Percentiles rank a stretch among this genome's conserved stretches.
These are phyloP conservation scores for Rhingia rostrata DNA, from an alignment of 2,888 invertebrate genomes.

Conservation along the genomic window DNA sequence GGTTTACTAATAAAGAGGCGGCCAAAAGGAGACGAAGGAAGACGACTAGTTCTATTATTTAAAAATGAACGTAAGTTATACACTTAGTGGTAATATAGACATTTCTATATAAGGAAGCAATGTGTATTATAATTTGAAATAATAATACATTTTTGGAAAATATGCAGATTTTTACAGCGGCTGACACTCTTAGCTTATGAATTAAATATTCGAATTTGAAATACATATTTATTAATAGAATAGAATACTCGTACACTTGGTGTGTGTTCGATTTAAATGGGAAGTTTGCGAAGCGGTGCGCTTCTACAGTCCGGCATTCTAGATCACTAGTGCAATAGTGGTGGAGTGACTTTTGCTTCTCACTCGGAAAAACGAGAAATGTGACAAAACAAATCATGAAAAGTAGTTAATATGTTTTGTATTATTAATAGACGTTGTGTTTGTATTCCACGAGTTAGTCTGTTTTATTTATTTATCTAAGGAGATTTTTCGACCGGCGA, in stretches of 20 bases:
- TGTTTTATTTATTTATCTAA: constrained; percentile 27
- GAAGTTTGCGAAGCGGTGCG: constrained; percentile 42
- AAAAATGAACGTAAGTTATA: constrained; percentile 68
- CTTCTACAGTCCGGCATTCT: constrained; percentile 57
- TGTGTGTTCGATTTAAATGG: constrained; percentile 17
- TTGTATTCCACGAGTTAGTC: background rate
- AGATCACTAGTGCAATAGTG: constrained; percentile 60
- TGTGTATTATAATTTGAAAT: constrained; percentile 25
- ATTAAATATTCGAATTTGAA: constrained; percentile 9
- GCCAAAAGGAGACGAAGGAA: constrained; percentile 11
- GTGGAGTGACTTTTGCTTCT: constrained; percentile 10
- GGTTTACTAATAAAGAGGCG: constrained; percentile 16
- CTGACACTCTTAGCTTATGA: constrained; percentile 48
- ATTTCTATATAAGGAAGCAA: constrained; percentile 12
- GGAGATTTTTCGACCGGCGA: constrained; percentile 18
- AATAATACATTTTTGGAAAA: constrained; percentile 54
- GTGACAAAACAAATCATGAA: constrained; percentile 51
- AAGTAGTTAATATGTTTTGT: constrained; percentile 18
- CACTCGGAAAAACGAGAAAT: constrained; percentile 24
- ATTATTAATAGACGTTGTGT: constrained; percentile 19
- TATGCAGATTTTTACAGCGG: constrained; percentile 58
- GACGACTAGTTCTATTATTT: constrained; percentile 39
- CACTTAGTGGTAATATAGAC: background rate
- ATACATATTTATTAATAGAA: constrained; percentile 60
- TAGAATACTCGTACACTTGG: constrained; percentile 44